Evolutionary conservation across 2,888 invertebrate species (phyloP).

Genomic region (Pasiphila rectangulata): DNA sequence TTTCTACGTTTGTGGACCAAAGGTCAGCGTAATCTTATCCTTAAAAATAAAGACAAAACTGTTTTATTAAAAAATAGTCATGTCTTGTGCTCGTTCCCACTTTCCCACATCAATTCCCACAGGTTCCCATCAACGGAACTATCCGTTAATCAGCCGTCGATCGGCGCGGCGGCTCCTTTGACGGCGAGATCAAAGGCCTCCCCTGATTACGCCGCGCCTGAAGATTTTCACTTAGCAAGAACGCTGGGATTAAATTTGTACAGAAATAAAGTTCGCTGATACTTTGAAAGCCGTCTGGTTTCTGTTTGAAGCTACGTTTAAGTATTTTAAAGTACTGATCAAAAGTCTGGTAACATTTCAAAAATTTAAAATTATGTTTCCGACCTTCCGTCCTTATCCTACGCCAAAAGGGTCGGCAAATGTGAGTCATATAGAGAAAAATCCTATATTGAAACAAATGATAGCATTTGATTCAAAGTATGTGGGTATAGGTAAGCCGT

Average conservation of each 20-base stretch:
- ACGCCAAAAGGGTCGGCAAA: too few relatives aligned
- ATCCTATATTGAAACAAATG: too few relatives aligned
- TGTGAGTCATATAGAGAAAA: too few relatives aligned
- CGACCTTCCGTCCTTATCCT: too few relatives aligned
- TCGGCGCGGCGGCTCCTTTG: slow-evolving; percentile 30
- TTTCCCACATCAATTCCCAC: slow-evolving; percentile 19
- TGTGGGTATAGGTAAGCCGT: too few relatives aligned
- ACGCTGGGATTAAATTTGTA: slow-evolving; percentile 10
- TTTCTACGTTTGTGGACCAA: too few relatives aligned
- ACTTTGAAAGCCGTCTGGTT: not conserved
- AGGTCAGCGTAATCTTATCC: too few relatives aligned
- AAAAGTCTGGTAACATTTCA: too few relatives aligned
- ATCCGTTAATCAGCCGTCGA: slow-evolving; percentile 32
- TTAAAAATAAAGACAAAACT: too few relatives aligned
- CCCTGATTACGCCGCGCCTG: slow-evolving; percentile 31
- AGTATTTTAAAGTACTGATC: too few relatives aligned
- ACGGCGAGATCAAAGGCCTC: slow-evolving; percentile 33
- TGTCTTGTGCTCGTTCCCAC: slow-evolving; percentile 1
- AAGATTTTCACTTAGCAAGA: slow-evolving; percentile 32
- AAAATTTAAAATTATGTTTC: too few relatives aligned
- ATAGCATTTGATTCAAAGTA: too few relatives aligned
- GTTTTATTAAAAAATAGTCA: not conserved
- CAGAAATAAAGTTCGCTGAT: slow-evolving; percentile 1
- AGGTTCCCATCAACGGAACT: slow-evolving; percentile 27
- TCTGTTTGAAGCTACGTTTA: not conserved